Evolutionary conservation across 1,140 invertebrate genomes (phyloP).

Genomic region (Drosophila equinoxialis): DNA sequence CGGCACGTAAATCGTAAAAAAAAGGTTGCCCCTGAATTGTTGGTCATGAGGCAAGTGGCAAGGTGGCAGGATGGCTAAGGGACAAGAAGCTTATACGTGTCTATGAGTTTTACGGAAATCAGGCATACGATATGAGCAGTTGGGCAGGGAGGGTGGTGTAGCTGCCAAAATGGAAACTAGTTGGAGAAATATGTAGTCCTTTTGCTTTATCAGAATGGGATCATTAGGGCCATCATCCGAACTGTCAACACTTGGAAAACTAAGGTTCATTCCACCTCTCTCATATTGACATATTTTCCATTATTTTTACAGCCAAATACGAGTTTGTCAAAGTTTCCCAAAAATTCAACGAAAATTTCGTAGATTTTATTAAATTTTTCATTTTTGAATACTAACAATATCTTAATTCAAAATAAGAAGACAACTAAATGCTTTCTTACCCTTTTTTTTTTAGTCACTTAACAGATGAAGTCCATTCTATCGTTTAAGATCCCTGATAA

Average conservation of each 20-base stretch:
- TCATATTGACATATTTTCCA: neutral
- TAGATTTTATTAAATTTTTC: no score
- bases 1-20: slow-evolving; percentile 77
- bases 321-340: neutral
- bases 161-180: slow-evolving; percentile 9
- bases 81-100: slow-evolving; percentile 47
- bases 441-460: neutral
- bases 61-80: slow-evolving; percentile 33
- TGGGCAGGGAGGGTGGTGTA: neutral
- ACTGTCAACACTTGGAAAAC: slow-evolving; percentile 9
- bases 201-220: slow-evolving; percentile 6
- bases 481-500: neutral
- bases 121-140: slow-evolving; percentile 7
- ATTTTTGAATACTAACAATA: no score
- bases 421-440: no score
- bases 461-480: no score
- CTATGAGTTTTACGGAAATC: slow-evolving; percentile 55
- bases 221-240: slow-evolving; percentile 10
- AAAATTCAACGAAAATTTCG: neutral
- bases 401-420: no score
- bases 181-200: slow-evolving; percentile 3
- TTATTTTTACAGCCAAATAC: neutral
- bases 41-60: neutral
- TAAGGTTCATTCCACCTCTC: slow-evolving; percentile 8
- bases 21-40: slow-evolving; percentile 64